phyloP scores from a whole-genome alignment of 2,797 vertebrate genomes.

The Danio kyathit region DNA sequence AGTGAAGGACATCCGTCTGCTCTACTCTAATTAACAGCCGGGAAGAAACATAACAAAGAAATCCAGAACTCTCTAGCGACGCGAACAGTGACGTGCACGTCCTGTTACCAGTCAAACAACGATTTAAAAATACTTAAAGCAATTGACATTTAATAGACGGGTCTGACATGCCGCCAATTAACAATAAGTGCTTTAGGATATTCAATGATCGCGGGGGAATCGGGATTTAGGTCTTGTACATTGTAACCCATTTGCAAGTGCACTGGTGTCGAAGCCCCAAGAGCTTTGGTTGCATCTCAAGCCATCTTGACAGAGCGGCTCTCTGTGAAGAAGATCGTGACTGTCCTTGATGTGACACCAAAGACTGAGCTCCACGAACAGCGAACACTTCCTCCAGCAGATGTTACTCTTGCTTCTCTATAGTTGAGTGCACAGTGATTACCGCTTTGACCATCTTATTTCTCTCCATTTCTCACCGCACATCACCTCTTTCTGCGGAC shows the following conservation, averaged over 20 bases:
- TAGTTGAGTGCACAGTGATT: slow-evolving; percentile 57
- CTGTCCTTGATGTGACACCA: slow-evolving; percentile 54
- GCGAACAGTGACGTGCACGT: slow-evolving; percentile 15
- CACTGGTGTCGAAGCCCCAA: slow-evolving; percentile 38
- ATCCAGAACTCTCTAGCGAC: neutral
- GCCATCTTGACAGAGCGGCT: slow-evolving; percentile 33
- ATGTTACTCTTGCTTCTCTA: slow-evolving; percentile 47
- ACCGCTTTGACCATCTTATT: slow-evolving; percentile 53
- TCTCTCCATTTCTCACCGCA: slow-evolving; percentile 31
- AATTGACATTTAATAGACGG: slow-evolving; percentile 48
- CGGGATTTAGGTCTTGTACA: slow-evolving; percentile 50
- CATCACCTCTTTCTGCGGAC: slow-evolving; percentile 40
- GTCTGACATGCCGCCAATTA: slow-evolving; percentile 49
- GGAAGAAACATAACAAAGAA: slow-evolving; percentile 8
- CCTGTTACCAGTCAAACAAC: slow-evolving; percentile 26
- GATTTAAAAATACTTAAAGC: slow-evolving; percentile 50
- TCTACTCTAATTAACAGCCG: slow-evolving; percentile 4
- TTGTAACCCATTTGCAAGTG: slow-evolving; percentile 51
- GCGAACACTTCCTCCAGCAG: slow-evolving; percentile 23
- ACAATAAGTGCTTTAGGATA: slow-evolving; percentile 46
- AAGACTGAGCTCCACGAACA: slow-evolving; percentile 38
- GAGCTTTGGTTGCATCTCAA: slow-evolving; percentile 38
- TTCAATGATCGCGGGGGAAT: slow-evolving; percentile 40
- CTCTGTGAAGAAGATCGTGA: slow-evolving; percentile 32
- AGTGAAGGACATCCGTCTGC: slow-evolving; percentile 7